Evolutionary conservation across 2,888 invertebrate species (phyloP), one percentile per base, ranked within the genome.

Genomic region (Epistrophella euchroma): DNA sequence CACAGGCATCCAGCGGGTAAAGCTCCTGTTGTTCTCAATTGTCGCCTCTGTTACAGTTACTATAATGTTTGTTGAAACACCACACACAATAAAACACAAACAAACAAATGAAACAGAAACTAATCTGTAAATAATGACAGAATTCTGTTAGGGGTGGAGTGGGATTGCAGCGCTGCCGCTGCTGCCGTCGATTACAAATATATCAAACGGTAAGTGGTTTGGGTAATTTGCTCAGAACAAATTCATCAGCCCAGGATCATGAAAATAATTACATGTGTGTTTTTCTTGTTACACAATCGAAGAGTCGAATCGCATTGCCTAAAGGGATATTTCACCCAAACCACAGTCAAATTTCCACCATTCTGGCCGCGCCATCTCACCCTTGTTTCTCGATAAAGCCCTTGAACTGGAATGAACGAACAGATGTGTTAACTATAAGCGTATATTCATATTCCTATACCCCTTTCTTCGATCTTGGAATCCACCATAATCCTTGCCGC

Each of bases 391-490:
- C n/a, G 37, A 47, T 47, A 50, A 28, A 32, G 47, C 64, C 55
- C 88, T 89, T 91, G 90, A 91, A 91, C 91, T 90, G 91, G 91
- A 91, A 91, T 90, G 91, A 91, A 90, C 88, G 91, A 91, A 91
- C 91, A 91, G 91, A 91, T 91, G 91, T 92, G 91, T 91, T 91
- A 91, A 91, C 91, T 90, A 90, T 91, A 90, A 91, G 90, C 91
- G 90, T 90, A 91, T 91, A 40, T 60, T 22, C 60, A 9, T 10
- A 37, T 37, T 7, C 91, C 90, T 0, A 62, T 90, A 91, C 91
- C 91, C 90, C 90, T 91, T 91, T 90, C 89, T 64, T 56, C 43
- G 72, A 79, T 81, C 85, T 83, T 75, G 64, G 80, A 75, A 62
- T 77, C 52, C 74, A 47, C 47, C 71, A 56, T 32, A 32, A 28